These are phyloP conservation scores for Odontothrips loti DNA, from an alignment of 2,888 invertebrate genomes.

Conservation along the genomic window DNA sequence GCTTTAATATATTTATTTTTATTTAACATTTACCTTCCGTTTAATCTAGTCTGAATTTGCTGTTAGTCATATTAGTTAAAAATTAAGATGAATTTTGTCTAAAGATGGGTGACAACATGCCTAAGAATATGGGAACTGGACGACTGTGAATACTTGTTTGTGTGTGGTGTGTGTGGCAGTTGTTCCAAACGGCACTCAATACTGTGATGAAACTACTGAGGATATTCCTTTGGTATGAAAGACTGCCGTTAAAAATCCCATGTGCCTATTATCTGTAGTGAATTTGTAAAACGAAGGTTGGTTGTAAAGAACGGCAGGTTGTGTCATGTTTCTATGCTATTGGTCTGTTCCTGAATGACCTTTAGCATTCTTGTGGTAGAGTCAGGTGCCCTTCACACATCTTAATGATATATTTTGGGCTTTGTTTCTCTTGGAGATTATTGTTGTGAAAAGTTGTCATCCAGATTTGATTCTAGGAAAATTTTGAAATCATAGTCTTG, in stretches of 20 bases:
- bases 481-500: not conserved
- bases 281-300: not conserved
- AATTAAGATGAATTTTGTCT: no score
- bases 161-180: no score
- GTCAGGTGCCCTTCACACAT: no score
- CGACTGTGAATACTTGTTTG: no score
- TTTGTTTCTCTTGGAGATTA: not conserved
- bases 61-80: no score
- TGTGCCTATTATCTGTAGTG: not conserved
- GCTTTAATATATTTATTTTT: conserved; percentile 5
- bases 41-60: not conserved
- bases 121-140: no score
- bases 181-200: not conserved
- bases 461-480: not conserved
- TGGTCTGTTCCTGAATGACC: no score
- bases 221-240: not conserved
- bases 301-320: not conserved
- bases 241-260: not conserved
- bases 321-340: not conserved
- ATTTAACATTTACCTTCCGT: not conserved
- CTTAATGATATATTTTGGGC: no score
- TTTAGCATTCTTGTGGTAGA: no score
- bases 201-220: not conserved
- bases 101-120: no score
- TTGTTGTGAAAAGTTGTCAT: conserved; percentile 5